Conservation (phyloP, 2,113 vertebrate species). For the Sapajus apella region DNA sequence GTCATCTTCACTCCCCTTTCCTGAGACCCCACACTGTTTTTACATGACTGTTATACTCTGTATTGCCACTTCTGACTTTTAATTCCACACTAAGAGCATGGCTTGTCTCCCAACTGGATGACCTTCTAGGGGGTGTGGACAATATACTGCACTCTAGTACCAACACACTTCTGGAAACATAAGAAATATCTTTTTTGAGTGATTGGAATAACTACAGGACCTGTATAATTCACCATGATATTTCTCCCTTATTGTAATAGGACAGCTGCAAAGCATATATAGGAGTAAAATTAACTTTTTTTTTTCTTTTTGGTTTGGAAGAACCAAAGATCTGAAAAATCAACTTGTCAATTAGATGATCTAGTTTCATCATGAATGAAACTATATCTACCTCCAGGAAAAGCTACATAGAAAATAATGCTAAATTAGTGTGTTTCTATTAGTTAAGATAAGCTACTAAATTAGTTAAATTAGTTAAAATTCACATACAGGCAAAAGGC, state of each 20-base stretch:
- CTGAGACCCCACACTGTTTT: neutral
- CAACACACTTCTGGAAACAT: neutral
- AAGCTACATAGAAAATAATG: conserved; percentile 50
- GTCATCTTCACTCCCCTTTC: neutral
- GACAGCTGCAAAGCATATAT: conserved; percentile 5
- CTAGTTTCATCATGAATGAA: neutral
- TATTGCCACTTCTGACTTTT: neutral
- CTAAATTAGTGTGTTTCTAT: conserved; percentile 42
- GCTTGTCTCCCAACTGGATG: neutral
- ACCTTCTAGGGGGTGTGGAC: neutral
- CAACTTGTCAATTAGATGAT: conserved; percentile 22
- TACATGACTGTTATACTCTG: neutral
- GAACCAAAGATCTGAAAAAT: too few relatives aligned
- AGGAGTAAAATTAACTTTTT: conserved; percentile 36
- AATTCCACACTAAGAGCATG: neutral
- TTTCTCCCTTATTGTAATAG: conserved; percentile 34
- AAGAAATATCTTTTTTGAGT: conserved; percentile 1
- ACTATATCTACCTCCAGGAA: conserved; percentile 25
- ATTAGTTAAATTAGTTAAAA: neutral
- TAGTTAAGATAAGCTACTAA: conserved; percentile 21
- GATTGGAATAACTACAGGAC: neutral
- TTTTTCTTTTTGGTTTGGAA: too few relatives aligned
- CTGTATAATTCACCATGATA: neutral
- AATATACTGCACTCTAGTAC: neutral
- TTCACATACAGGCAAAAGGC: neutral